Base-by-base conservation (phyloP, 2,113 vertebrate species). In the Neogobius melanostomus region DNA sequence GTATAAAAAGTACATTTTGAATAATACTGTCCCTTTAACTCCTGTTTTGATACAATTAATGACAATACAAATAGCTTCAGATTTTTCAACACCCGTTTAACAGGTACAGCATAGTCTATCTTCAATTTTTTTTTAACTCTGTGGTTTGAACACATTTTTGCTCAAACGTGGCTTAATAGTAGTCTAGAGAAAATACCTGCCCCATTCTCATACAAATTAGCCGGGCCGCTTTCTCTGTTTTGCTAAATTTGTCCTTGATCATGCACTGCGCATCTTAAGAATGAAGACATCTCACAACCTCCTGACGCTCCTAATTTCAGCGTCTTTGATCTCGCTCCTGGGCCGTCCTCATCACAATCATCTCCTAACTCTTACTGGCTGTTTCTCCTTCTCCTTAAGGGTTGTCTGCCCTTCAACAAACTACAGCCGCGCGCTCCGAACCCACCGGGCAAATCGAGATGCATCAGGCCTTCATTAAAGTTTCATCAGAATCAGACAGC, bases 311-410 rank as follows among this genome's bases (percentile, higher is more conserved):
- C 80, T 76, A 76, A 86, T 89, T 76, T 62, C 64, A 43, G 71
- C 65, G 47, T 52, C 80, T 90, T 89, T 91, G 80, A 91, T 87
- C 84, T 79, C 8, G 16, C 66, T 48, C 74, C 76, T 71, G 59
- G 76, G 63, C 63, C 1, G 28, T 76, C 71, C 57, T 66, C 72
- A 71, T 81, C 72, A 63, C 70, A 73, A 83, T 82, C 71, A 74
- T 71, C 52, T 78, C 71, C 63, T 46, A 66, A 52, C 60, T 44
- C 64, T 74, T 56, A 15, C 44, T 0, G 47, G 64, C 56, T 62
- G 45, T 28, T 57, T 64, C 45, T 61, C 44, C 44, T 7, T 45
- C 64, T 66, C 71, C 63, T 77, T 67, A 68, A 81, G 64, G 71
- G 68, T 52, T 11, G 49, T 70, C 73, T 78, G 86, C 77, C 83